These are phyloP conservation scores for Arvicanthis niloticus DNA, from an alignment of 2,113 vertebrate species.

Conservation along the genomic window DNA sequence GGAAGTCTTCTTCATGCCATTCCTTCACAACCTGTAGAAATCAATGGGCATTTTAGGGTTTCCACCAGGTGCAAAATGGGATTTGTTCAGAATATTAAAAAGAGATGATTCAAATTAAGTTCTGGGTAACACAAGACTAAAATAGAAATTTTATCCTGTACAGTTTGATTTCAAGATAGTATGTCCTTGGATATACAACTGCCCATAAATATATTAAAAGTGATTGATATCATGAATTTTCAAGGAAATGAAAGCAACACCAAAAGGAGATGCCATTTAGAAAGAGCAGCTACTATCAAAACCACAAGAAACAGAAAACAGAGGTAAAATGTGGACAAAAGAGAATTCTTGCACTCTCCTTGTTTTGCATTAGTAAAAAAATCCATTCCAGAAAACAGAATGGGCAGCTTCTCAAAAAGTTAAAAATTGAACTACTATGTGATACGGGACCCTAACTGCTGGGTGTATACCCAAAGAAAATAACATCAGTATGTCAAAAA, in stretches of 20 bases:
- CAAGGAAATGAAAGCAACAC: background rate
- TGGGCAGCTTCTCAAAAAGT: background rate
- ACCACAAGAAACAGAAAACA: background rate
- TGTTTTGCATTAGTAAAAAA: background rate
- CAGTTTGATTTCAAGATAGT: slow-evolving; percentile 45
- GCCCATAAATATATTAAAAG: background rate
- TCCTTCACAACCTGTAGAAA: background rate
- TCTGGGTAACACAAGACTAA: background rate
- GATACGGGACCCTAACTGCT: background rate
- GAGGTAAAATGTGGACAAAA: background rate
- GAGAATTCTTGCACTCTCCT: background rate
- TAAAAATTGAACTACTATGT: background rate
- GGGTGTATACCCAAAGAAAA: background rate
- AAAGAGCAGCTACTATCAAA: background rate
- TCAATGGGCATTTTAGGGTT: background rate
- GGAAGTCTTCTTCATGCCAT: background rate
- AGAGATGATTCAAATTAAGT: slow-evolving; percentile 28
- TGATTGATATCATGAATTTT: background rate
- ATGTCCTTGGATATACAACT: background rate
- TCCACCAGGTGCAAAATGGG: background rate
- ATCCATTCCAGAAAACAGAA: background rate
- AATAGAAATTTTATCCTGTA: background rate
- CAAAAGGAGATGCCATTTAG: background rate
- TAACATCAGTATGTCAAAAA: background rate
- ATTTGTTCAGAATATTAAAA: slow-evolving; percentile 43